These are phyloP conservation scores for Syngnathus rostellatus DNA, from an alignment of 2,797 vertebrate genomes.

Conservation along the genomic window DNA sequence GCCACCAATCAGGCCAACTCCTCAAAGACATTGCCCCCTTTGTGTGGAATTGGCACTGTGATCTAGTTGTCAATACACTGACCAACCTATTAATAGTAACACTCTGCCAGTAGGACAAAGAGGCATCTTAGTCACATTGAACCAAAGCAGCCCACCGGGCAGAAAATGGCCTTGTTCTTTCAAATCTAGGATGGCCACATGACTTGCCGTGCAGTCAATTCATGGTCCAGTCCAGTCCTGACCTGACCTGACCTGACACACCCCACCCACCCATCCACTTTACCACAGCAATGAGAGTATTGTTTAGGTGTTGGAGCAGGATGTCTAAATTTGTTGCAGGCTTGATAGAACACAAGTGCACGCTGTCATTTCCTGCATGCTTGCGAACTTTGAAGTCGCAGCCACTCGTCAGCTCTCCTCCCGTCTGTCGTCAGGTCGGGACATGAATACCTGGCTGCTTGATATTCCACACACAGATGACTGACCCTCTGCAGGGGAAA, in stretches of 20 bases:
- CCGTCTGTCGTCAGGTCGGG: conserved; percentile 41
- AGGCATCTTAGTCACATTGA: conserved; percentile 30
- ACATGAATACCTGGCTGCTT: conserved; percentile 35
- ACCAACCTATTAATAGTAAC: conserved; percentile 50
- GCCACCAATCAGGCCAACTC: conserved; percentile 16
- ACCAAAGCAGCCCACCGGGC: conserved; percentile 19
- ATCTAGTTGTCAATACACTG: conserved; percentile 34
- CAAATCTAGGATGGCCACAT: conserved; percentile 20
- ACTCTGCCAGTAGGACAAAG: conserved; percentile 49
- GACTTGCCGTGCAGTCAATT: conserved; percentile 10
- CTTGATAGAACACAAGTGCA: conserved; percentile 14
- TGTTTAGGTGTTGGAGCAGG: conserved; percentile 30
- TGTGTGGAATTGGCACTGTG: conserved; percentile 40
- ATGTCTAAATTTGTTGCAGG: conserved; percentile 23
- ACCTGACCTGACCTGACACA: conserved; percentile 7
- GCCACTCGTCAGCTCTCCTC: conserved; percentile 35
- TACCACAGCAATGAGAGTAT: conserved; percentile 16
- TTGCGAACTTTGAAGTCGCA: conserved; percentile 48
- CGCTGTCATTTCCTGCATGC: conserved; percentile 16
- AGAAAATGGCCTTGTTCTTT: conserved; percentile 9
- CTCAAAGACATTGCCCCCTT: conserved; percentile 28
- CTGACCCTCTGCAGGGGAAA: conserved; percentile 3
- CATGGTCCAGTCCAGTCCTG: conserved; percentile 5
- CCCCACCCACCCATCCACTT: neutral
- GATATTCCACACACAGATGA: conserved; percentile 9